phyloP scores from a whole-genome alignment of 2,888 invertebrate species.

The Cremastobaeus sp. region DNA sequence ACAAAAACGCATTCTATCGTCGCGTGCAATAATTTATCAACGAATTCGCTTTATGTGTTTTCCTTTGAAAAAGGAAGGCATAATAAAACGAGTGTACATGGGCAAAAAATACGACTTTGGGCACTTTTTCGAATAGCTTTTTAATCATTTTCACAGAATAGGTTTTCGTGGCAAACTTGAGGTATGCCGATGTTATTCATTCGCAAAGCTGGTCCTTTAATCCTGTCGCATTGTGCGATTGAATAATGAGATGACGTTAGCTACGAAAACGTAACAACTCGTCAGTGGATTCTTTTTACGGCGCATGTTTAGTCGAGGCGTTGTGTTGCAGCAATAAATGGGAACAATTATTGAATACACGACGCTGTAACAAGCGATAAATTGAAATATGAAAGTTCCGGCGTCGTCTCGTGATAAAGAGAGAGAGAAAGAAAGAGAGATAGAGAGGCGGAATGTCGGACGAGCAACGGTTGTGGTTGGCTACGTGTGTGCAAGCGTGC shows the following conservation, averaged over 20 bases:
- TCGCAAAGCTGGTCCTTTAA: neutral
- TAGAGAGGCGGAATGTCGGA: too few species aligned
- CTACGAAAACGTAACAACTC: conserved; percentile 12
- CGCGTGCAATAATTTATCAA: too few species aligned
- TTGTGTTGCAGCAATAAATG: conserved; percentile 22
- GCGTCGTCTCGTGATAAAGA: conserved; percentile 19
- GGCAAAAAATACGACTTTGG: too few species aligned
- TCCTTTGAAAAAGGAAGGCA: too few species aligned
- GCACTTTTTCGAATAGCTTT: too few species aligned
- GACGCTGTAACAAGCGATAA: conserved; percentile 32
- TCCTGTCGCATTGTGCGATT: conserved; percentile 12
- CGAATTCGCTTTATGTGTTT: too few species aligned
- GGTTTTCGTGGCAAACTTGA: too few species aligned
- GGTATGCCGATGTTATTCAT: conserved; percentile 11
- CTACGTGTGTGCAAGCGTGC: neutral
- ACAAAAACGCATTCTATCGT: too few species aligned
- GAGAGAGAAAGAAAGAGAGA: too few species aligned
- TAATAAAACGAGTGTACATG: too few species aligned
- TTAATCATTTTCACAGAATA: too few species aligned
- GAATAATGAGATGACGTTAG: conserved; percentile 32
- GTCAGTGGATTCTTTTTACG: conserved; percentile 4
- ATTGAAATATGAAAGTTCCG: conserved; percentile 36
- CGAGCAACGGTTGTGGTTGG: too few species aligned
- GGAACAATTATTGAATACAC: conserved; percentile 35
- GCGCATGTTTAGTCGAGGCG: conserved; percentile 3